Conservation (phyloP, 2,113 vertebrate genomes). For the Addax nasomaculatus region DNA sequence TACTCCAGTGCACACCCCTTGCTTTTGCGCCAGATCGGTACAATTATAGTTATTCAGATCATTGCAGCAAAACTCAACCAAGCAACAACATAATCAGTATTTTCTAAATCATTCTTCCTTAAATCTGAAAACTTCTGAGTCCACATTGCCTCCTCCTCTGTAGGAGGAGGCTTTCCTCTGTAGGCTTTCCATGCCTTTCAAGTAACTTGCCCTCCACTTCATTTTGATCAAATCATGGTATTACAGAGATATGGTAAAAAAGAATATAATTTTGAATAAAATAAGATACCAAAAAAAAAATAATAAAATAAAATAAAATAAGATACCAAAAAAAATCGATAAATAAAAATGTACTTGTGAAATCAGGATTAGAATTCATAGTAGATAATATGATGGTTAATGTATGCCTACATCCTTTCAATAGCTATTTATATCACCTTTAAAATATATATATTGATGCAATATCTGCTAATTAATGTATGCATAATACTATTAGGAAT, state of each 20-base stretch:
- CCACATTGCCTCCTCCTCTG: neutral
- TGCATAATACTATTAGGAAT: neutral
- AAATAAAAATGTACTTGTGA: neutral
- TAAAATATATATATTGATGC: neutral
- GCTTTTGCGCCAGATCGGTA: neutral
- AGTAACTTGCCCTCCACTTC: neutral
- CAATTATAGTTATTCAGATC: neutral
- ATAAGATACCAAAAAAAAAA: neutral
- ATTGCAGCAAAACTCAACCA: neutral
- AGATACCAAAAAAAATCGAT: neutral
- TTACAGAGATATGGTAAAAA: neutral
- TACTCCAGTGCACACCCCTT: neutral
- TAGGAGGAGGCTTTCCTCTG: neutral
- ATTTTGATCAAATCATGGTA: neutral
- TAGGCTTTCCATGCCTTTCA: neutral
- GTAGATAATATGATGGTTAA: neutral
- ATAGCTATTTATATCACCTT: neutral
- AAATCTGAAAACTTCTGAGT: neutral
- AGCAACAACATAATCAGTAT: neutral
- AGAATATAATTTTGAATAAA: constrained; percentile 3
- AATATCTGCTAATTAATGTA: neutral
- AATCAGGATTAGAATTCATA: neutral
- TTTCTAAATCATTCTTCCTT: neutral
- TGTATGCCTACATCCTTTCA: neutral
- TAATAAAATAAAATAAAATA: no score